phyloP scores from a whole-genome alignment of 2,113 vertebrate genomes.

The Phaetusa simplex region DNA sequence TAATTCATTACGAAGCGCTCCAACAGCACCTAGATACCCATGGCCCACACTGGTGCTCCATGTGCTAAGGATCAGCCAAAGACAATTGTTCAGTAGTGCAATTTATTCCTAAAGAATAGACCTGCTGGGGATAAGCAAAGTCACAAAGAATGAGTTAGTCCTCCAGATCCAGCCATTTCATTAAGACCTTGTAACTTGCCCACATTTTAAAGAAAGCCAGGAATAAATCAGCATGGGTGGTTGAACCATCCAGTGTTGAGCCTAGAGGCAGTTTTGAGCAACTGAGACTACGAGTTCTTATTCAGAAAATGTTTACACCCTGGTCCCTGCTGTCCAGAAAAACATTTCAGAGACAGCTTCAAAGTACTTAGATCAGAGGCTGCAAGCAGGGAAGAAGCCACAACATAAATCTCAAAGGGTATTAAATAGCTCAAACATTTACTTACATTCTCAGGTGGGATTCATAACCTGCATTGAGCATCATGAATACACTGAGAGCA shows the following conservation, averaged over 20 bases:
- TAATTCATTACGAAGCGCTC: not conserved
- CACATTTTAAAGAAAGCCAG: not conserved
- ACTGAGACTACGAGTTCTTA: not conserved
- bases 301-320: not conserved
- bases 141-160: not conserved
- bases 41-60: accelerated
- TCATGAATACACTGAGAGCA: not conserved
- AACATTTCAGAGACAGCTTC: not conserved
- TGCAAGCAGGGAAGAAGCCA: not conserved
- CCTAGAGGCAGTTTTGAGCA: not conserved
- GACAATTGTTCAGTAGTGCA: not conserved
- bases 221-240: not conserved
- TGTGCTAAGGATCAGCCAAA: not conserved
- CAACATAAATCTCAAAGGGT: not conserved
- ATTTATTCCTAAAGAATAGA: not conserved
- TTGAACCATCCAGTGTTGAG: not conserved
- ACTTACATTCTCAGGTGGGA: not conserved
- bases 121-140: not conserved
- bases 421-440: not conserved
- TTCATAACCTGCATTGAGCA: not conserved
- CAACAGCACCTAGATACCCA: not conserved
- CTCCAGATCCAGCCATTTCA: not conserved
- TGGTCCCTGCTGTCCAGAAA: not conserved
- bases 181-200: not conserved
- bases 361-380: not conserved